phyloP scores from a whole-genome alignment of 2,797 vertebrate species.

The Hoplostethus mediterraneus region DNA sequence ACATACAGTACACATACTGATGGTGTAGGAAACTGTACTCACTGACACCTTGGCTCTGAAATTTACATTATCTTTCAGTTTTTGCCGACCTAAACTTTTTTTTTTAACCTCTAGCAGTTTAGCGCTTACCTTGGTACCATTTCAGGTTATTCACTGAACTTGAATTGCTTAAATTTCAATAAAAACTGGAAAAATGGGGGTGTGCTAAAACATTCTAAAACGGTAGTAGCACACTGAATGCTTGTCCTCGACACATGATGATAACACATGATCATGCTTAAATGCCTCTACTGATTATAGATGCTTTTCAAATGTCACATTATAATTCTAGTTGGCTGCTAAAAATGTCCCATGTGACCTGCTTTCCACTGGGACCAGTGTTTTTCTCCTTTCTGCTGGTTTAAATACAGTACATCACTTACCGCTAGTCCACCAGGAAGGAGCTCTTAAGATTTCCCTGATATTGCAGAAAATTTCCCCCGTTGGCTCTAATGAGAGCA shows the following conservation, averaged over 20 bases:
- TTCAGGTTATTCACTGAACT: no score
- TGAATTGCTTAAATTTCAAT: no score
- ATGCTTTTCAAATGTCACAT: neutral
- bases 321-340: neutral
- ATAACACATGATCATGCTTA: neutral
- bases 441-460: neutral
- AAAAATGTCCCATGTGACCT: neutral
- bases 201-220: no score
- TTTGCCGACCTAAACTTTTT: no score
- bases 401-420: neutral
- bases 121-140: no score
- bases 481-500: constrained; percentile 10
- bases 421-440: neutral
- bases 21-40: no score
- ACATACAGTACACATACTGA: no score
- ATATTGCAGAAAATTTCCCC: neutral
- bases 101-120: no score
- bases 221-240: neutral
- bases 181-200: no score
- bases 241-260: no score
- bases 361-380: neutral
- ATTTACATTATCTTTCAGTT: no score
- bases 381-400: neutral
- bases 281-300: neutral
- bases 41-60: no score